A percentile compares a stretch with the other conserved stretches of the same genome.
phyloP scores from a whole-genome alignment of 1,140 invertebrate species.

The Tetragonula clypearis region DNA sequence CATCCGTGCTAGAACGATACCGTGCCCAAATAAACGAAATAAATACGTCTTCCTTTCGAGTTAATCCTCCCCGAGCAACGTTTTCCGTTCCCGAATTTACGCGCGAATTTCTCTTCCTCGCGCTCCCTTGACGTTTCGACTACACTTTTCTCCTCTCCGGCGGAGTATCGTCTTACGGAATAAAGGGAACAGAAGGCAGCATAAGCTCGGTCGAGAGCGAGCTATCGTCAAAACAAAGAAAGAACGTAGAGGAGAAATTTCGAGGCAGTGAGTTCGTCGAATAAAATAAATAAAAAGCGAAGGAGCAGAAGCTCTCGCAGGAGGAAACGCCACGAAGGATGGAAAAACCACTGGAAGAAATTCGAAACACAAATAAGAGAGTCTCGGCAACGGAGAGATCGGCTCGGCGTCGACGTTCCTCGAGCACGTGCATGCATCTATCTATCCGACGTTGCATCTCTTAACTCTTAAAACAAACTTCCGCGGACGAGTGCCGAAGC shows the following conservation, averaged over 20 bases:
- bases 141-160: too few relatives aligned
- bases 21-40: background rate
- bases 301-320: background rate
- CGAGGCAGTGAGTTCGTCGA: background rate
- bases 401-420: background rate
- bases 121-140: background rate
- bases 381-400: background rate
- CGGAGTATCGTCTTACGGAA: too few relatives aligned
- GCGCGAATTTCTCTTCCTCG: background rate
- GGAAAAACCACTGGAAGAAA: conserved; percentile 10
- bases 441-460: background rate
- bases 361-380: conserved; percentile 23
- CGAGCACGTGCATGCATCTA: background rate
- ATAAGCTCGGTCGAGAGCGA: background rate
- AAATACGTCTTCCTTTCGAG: background rate
- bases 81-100: background rate
- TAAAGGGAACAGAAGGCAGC: too few relatives aligned
- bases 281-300: background rate
- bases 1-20: background rate
- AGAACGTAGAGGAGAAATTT: background rate
- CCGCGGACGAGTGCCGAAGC: background rate
- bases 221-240: background rate
- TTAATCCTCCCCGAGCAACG: too few relatives aligned
- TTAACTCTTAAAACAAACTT: conserved; percentile 24
- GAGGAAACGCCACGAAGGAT: background rate